phyloP scores from a whole-genome alignment of 2,888 invertebrate species.

The Pristionchus exspectatus region DNA sequence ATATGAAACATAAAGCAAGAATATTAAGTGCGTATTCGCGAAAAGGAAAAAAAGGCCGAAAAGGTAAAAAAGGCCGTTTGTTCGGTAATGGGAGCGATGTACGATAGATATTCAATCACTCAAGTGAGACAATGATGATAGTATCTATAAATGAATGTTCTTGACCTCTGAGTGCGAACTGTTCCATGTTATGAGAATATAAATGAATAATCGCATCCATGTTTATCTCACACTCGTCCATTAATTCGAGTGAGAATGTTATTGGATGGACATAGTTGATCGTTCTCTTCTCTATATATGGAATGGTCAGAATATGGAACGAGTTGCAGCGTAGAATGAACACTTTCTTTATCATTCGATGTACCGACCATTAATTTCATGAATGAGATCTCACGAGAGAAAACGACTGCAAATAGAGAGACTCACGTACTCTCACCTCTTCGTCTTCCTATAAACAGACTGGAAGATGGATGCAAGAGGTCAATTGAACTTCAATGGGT shows the following conservation, averaged over 20 bases:
- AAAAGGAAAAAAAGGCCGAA: no score
- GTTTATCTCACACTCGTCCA: not conserved
- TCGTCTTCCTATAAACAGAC: not conserved
- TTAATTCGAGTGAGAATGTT: slow-evolving; percentile 4
- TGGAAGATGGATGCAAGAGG: no score
- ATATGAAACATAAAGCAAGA: no score
- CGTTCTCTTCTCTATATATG: not conserved
- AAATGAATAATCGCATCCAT: not conserved
- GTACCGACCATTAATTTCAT: not conserved
- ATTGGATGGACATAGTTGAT: not conserved
- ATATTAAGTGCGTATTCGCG: no score
- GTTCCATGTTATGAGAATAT: not conserved
- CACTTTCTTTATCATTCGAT: not conserved
- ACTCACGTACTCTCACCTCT: not conserved
- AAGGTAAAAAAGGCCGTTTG: no score
- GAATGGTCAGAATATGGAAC: not conserved
- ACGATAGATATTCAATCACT: not conserved
- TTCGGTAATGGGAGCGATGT: no score
- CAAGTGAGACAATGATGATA: not conserved
- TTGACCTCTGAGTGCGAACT: not conserved
- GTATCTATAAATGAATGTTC: not conserved
- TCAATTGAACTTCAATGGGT: no score
- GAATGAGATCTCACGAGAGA: not conserved
- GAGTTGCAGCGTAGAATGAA: not conserved
- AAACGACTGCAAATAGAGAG: not conserved